Evolutionary conservation across 2,113 vertebrate species (phyloP).

Genomic region (Mesocricetus auratus): DNA sequence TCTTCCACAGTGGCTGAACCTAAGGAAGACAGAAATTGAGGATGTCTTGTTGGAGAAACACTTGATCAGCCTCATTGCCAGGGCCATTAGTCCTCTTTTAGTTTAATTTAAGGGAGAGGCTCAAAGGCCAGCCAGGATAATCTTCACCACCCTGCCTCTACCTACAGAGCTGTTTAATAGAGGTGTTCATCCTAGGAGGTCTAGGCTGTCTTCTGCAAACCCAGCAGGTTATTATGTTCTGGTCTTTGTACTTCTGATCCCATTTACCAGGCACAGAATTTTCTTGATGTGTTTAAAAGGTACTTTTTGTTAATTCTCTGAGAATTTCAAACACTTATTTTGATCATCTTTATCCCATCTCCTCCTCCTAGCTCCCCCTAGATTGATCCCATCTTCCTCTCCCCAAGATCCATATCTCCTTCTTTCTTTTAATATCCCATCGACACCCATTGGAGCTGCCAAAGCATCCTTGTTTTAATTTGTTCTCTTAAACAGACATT

Average conservation of each 20-base stretch:
- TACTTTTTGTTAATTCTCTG: not conserved
- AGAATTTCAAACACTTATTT: not conserved
- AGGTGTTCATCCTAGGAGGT: not conserved
- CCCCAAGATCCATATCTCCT: no score
- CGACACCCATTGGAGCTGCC: no score
- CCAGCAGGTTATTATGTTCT: not conserved
- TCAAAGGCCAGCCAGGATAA: not conserved
- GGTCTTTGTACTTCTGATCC: not conserved
- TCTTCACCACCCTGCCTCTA: not conserved
- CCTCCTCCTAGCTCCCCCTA: not conserved
- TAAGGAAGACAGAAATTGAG: no score
- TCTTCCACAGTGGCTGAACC: not conserved
- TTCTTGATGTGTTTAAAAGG: not conserved
- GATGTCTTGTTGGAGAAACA: not conserved
- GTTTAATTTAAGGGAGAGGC: not conserved
- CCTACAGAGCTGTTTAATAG: not conserved
- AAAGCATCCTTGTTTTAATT: not conserved
- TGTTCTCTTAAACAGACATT: not conserved
- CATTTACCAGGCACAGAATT: accelerated
- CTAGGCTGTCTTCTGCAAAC: not conserved
- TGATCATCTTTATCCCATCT: not conserved
- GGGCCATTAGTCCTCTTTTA: not conserved
- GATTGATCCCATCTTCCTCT: no score
- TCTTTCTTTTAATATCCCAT: not conserved
- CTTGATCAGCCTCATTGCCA: not conserved